Evolutionary conservation across 2,888 invertebrate species (phyloP), one percentile per base, ranked within the genome.

Genomic region (Axea sp.): DNA sequence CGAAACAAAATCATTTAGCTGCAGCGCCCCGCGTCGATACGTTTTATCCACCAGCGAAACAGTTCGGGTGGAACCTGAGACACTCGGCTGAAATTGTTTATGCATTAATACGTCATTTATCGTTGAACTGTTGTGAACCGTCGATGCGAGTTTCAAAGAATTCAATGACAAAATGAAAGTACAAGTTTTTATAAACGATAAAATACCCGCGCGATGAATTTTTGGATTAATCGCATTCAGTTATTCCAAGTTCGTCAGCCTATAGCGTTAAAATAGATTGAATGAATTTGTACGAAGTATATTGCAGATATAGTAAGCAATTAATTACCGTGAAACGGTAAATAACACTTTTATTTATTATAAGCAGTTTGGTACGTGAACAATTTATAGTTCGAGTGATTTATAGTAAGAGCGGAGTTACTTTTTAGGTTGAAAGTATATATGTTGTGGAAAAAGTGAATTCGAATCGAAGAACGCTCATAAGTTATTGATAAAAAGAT

Each of bases 1-100:
- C 39, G 53, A 53, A 47, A 67, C 55, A 67, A 41, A 51, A 67
- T 55, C 49, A 47, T 55, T 67, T 57, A 67, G 37, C 45, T 65
- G 17, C 30, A 31, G n/a, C 11, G 30, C 9, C 15, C 24, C 31
- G 31, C 19, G 47, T 28, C 47, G 14, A 43, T 31, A 30, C 33
- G 22, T 24, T 49, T 31, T 41, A 47, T 39, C 30, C 12, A 15
- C 26, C 14, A 12, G 6, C 11, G n/a, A 30, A 26, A 7, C 1
- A 24, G 7, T 12, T 28, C 12, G 6, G 9, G 14, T 12, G 6
- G 37, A 28, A 37, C 17, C 15, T 22, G 14, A 41, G 9, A 26
- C n/a, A 15, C 14, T 15, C 15, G 15, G 28, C 1, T 9, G 11
- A 12, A 37, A 22, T 39, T 39, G 22, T 39, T 39, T 39, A 22